These are phyloP conservation scores for Drosophila birchii DNA, from an alignment of 2,888 invertebrate species.

Conservation along the genomic window DNA sequence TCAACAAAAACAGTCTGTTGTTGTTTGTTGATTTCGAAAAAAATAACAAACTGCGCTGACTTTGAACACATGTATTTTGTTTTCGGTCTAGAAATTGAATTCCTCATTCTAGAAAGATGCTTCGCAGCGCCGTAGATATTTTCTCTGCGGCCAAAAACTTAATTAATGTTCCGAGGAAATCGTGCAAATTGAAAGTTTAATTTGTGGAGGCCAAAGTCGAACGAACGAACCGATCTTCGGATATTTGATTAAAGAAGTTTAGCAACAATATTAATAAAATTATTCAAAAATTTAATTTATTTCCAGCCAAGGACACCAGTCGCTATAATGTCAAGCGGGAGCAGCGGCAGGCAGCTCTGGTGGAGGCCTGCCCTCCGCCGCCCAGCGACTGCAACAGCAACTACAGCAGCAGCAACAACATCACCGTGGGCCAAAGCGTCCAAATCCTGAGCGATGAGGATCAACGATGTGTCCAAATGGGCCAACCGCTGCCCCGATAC, in stretches of 20 bases:
- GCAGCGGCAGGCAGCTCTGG: conserved; percentile 46
- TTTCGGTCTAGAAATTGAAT: conserved; percentile 5
- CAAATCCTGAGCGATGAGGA: conserved; percentile 86
- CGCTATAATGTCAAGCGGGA: conserved; percentile 65
- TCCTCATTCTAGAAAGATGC: conserved; percentile 13
- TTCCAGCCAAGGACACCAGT: conserved; percentile 71
- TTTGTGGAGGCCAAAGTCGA: not conserved
- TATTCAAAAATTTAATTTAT: not conserved
- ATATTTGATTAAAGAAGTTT: conserved; percentile 5
- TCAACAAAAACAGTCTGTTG: conserved; percentile 13
- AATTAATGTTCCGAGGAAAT: conserved; percentile 9
- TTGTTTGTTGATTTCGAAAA: conserved; percentile 18
- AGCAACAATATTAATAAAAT: not conserved
- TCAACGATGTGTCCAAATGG: conserved; percentile 84
- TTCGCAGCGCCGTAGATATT: conserved; percentile 3
- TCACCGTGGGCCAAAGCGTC: conserved; percentile 59
- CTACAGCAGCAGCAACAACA: conserved; percentile 49
- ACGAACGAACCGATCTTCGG: not conserved
- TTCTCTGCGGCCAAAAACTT: conserved; percentile 5
- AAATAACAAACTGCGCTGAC: conserved; percentile 6
- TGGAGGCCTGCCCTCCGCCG: conserved; percentile 41
- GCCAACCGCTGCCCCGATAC: conserved; percentile 87
- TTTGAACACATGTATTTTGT: conserved; percentile 13
- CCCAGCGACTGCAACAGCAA: conserved; percentile 32
- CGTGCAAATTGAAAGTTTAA: conserved; percentile 5